Base-by-base conservation (phyloP, 2,888 invertebrate genomes). In the Eilema depressum region DNA sequence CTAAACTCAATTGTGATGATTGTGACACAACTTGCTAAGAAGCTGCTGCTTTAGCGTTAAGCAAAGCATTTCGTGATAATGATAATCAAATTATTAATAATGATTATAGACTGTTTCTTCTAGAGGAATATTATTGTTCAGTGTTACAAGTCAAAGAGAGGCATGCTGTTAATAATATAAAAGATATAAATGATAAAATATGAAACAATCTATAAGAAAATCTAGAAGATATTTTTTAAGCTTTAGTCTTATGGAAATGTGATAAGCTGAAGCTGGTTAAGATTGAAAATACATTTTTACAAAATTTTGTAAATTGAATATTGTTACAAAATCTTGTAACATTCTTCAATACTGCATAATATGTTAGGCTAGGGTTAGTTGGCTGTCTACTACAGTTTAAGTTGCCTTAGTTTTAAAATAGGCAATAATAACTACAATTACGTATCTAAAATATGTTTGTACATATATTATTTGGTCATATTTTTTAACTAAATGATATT, bases 31-130 rank as follows among this genome's bases (percentile, higher is more conserved):
- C 73, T 88, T 88, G 91, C 91, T 80, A 90, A 91, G 68, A 94
- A 94, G 94, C 93, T 85, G 89, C 91, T 88, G 92, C 93, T 88
- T 92, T 87, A 93, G 94, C 92, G 77, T 74, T 66, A 94, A 94
- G 94, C 94, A 86, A 91, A 93, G 92, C 86, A 83, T 83, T 80
- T 77, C 69, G 82, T 85, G 80, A 79, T 56, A 66, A 78, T 83
- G 81, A 75, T 70, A 56, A 68, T 70, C 69, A 68, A 73, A 64
- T 60, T 75, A 63, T 68, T 70, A 73, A 20, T 25, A 65, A 77
- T 77, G 69, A 66, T 79, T 90, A 89, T 84, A 91, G 89, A 90
- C 86, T 90, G 89, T 91, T 91, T 89, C 90, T 80, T 62, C 25
- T 60, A 70, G 74, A 73, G 74, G 62, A 67, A 74, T 66, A 41